Base-by-base conservation (phyloP, 2,113 vertebrate species). In the Chaetura pelagica region DNA sequence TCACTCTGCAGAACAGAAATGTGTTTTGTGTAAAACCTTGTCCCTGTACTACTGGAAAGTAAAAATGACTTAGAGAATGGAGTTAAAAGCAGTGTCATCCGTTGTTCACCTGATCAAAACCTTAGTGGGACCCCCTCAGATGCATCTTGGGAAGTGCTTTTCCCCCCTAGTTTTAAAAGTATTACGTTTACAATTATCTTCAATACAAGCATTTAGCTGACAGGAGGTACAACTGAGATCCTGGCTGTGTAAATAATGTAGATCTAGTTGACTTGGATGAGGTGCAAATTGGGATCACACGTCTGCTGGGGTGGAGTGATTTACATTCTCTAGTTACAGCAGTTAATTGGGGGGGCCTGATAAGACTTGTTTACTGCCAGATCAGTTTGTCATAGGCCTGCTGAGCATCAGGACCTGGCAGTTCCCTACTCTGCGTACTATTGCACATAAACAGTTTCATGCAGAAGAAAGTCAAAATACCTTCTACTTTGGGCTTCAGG, bases 271-370 rank as follows among this genome's bases (percentile, higher is more conserved):
- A 96, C 97, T 98, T 94, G 98, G 98, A 98, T 98, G 98, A 98
- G 98, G 98, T 98, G 98, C 98, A 98, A 98, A 98, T 97, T 98
- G 96, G 98, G 93, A 85, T 98, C 97, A 90, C 97, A 92, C 75
- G 69, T 96, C 94, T 95, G 81, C 93, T 52, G 95, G 97, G 97
- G 92, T 97, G 96, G 97, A 95, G 96, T 97, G 97, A 98, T 98
- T 98, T 97, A 98, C 97, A 95, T 97, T 95, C 98, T 96, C 97
- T 94, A 84, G 64, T 95, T 95, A 86, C 96, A 95, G 98, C 97
- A 97, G 96, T 97, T 96, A 96, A 96, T 89, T 95, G 93, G 34
- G 86, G 81, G 58, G 44, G 69, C 73, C 95, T 94, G 92, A 97
- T 98, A 97, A 98, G 92, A 66, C 93, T 91, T 97, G 95, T 97